Evolutionary conservation across 2,797 vertebrate species (phyloP).

Genomic region (Diceros bicornis): DNA sequence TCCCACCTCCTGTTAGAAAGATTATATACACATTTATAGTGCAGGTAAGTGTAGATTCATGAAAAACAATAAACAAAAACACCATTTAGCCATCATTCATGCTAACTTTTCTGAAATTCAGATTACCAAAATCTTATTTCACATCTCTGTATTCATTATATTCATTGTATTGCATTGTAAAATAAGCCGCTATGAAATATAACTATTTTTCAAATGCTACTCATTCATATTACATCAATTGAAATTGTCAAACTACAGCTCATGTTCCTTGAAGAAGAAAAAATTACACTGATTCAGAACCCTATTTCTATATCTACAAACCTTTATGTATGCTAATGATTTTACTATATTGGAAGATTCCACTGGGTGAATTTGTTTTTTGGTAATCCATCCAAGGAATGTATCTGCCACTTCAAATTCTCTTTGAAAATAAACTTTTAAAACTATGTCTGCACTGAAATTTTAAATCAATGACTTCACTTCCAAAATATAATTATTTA

Average conservation of each 20-base stretch:
- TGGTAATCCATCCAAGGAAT: conserved; percentile 40
- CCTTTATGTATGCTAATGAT: neutral
- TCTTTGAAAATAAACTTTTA: conserved; percentile 45
- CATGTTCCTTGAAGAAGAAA: neutral
- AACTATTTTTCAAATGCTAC: conserved; percentile 34
- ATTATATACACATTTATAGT: neutral
- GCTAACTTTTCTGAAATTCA: conserved; percentile 38
- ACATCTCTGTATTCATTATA: neutral
- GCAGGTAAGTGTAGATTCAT: neutral
- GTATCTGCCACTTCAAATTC: neutral
- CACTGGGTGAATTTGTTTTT: neutral
- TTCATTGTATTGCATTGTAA: neutral
- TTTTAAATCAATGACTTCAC: neutral
- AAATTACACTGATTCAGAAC: neutral
- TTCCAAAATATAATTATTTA: conserved; percentile 16
- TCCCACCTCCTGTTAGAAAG: conserved; percentile 1
- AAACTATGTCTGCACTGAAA: neutral
- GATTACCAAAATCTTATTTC: conserved; percentile 35
- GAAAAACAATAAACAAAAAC: neutral
- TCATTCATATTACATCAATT: neutral
- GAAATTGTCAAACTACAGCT: neutral
- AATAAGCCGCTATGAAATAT: conserved; percentile 8
- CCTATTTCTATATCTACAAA: neutral
- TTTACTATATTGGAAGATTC: neutral
- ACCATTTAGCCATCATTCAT: neutral